Percentiles rank a stretch among this genome's conserved stretches.
phyloP scores from a whole-genome alignment of 2,888 invertebrate species.

The Xestobium rufovillosum region DNA sequence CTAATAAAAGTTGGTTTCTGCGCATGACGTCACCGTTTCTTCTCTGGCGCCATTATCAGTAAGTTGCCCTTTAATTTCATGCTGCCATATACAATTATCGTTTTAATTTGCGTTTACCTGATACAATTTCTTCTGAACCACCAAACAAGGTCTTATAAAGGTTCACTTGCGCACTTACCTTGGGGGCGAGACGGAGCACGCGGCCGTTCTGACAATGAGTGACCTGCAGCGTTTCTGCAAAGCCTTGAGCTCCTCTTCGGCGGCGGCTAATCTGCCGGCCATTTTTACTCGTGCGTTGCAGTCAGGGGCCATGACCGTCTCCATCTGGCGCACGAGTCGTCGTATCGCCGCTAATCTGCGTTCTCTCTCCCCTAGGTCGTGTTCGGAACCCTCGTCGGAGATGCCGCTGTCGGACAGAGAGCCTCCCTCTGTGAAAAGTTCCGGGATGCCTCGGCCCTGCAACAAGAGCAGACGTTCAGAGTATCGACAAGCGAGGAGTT shows the following conservation, averaged over 20 bases:
- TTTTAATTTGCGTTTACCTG: no score
- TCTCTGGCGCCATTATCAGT: no score
- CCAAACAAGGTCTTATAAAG: no score
- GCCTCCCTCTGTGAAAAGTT: slow-evolving; percentile 48
- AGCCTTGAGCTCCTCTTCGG: slow-evolving; percentile 62
- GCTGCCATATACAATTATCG: no score
- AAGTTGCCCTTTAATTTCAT: no score
- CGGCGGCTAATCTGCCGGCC: slow-evolving; percentile 62
- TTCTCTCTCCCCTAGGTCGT: slow-evolving; percentile 58
- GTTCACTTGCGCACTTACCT: no score
- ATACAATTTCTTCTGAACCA: no score
- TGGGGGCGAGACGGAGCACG: slow-evolving; percentile 37
- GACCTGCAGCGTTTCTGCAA: slow-evolving; percentile 65
- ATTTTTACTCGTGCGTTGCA: slow-evolving; percentile 58
- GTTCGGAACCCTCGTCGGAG: slow-evolving; percentile 66
- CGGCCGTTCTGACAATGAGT: slow-evolving; percentile 51
- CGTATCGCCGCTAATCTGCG: slow-evolving; percentile 59
- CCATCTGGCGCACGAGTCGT: slow-evolving; percentile 59
- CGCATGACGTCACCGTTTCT: no score
- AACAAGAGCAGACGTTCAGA: slow-evolving; percentile 21
- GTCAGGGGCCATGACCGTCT: slow-evolving; percentile 59
- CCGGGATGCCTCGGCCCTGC: slow-evolving; percentile 44
- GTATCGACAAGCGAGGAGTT: no score
- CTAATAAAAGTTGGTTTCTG: no score
- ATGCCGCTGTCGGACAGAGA: slow-evolving; percentile 75